Evolutionary conservation across 2,888 invertebrate species (phyloP), one percentile per base, ranked within the genome.

Genomic region (Drosophila mimetica): DNA sequence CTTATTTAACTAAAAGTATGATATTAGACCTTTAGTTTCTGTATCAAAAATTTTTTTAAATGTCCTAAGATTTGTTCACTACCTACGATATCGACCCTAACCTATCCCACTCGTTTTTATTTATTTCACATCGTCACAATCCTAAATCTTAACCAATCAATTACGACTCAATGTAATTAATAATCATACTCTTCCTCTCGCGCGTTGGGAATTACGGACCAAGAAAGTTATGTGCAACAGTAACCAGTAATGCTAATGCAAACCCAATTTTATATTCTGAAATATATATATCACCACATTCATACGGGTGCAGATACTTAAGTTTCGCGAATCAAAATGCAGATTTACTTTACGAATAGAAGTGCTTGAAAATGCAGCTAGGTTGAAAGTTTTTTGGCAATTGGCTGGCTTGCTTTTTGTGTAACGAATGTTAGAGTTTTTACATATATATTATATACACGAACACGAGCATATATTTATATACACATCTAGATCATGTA

Each of bases 191-290:
- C 58, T 64, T 80, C 75, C 75, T 81, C 77, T 82, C 74, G 77
- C 85, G 65, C 77, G 67, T 85, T 64, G 78, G 76, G 71, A 86
- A 83, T 76, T 69, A 75, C 71, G 83, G 83, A 84, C 83, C 83
- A 84, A 84, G 75, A 69, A 69, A 63, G 70, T 74, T 74, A 72
- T 76, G 82, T 71, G 82, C 77, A 74, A 39, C 50, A 22, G 30
- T 25, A 53, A 63, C 50, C 59, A 66, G 28, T 55, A 48, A 55
- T 48, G 42, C 54, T 44, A 54, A 59, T 36, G 28, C 42, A 54
- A 25, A 36, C 28, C n/a, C 37, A 44, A 25, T 28, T 44, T 60
- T 41, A 71, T 52, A 65, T 59, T 67, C 18, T 5, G n/a, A 54
- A 44, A 28, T 22, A 41, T 37, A 51, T 51, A 55, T 25, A 25